Base-by-base conservation (phyloP, 2,888 invertebrate species). In the Molanna angustata region DNA sequence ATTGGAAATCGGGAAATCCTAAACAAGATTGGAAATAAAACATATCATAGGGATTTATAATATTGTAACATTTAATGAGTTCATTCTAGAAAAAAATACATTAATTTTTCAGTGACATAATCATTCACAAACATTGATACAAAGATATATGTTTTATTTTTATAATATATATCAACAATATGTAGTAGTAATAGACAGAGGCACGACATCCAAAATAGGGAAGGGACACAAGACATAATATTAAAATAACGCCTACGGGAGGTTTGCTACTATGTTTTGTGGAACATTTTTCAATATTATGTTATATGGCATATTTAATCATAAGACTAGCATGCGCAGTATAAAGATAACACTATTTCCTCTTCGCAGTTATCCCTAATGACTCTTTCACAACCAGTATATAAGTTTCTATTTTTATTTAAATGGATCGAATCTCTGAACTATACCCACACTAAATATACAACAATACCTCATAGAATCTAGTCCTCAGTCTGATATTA, bases 171-270 rank as follows among this genome's bases (percentile, higher is more conserved):
- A n/a, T n/a, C n/a, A n/a, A n/a, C n/a, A n/a, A n/a, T n/a, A n/a
- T n/a, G n/a, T n/a, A n/a, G n/a, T n/a, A n/a, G n/a, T n/a, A n/a
- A n/a, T 54, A 56, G 52, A 56, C 56, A 56, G 56, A 56, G 56
- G 56, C 56, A 56, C 56, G 52, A 56, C 56, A 56, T 56, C 56
- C 56, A 56, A 20, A 40, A 52, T 45, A 56, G 56, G 56, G 52
- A 49, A 44, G 49, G n/a, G n/a, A n/a, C n/a, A n/a, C n/a, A n/a
- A n/a, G n/a, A n/a, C n/a, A n/a, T n/a, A n/a, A n/a, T n/a, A n/a
- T n/a, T n/a, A n/a, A n/a, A n/a, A n/a, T n/a, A n/a, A n/a, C n/a
- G n/a, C n/a, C n/a, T n/a, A n/a, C n/a, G n/a, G n/a, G n/a, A n/a
- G n/a, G n/a, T n/a, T n/a, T n/a, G n/a, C n/a, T n/a, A n/a, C n/a